Evolutionary conservation across 1,140 invertebrate species (phyloP).

Genomic region (Mylabris phalerata): DNA sequence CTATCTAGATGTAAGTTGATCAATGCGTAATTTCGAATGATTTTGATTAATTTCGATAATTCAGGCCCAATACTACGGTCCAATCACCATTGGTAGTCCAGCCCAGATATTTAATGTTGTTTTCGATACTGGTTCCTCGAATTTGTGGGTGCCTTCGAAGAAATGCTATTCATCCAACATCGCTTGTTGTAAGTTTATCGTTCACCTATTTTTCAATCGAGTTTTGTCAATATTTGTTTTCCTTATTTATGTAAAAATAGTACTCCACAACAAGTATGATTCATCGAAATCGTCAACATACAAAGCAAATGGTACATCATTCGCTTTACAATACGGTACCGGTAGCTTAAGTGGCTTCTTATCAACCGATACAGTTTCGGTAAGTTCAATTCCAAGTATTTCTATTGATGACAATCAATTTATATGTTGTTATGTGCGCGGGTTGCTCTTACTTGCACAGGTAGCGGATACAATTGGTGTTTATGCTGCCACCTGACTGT

Average conservation of each 20-base stretch:
- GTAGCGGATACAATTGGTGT: too few species aligned
- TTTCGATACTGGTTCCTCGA: constrained; percentile 98
- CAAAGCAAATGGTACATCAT: constrained; percentile 79
- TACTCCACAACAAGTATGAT: constrained; percentile 94
- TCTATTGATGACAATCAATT: neutral
- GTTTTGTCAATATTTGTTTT: too few species aligned
- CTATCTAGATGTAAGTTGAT: constrained; percentile 76
- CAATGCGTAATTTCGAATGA: neutral
- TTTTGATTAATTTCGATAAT: neutral
- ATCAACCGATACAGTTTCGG: constrained; percentile 77
- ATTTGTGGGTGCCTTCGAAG: constrained; percentile 97
- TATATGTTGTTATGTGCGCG: too few species aligned
- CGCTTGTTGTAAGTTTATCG: constrained; percentile 76
- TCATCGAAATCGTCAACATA: constrained; percentile 78
- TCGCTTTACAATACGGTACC: constrained; percentile 92
- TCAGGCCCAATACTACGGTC: constrained; percentile 95
- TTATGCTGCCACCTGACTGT: too few species aligned
- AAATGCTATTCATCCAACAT: constrained; percentile 89
- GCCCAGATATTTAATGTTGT: constrained; percentile 91
- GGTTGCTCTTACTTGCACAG: too few species aligned
- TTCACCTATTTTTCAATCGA: too few species aligned
- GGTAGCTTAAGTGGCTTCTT: constrained; percentile 93
- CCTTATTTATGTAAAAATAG: constrained; percentile 41
- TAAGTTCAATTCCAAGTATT: constrained; percentile 44
- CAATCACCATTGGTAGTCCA: constrained; percentile 87